Percentiles rank a stretch among this genome's conserved stretches.
These are phyloP conservation scores for Andrena dorsata DNA, from an alignment of 2,888 invertebrate genomes.

Conservation along the genomic window DNA sequence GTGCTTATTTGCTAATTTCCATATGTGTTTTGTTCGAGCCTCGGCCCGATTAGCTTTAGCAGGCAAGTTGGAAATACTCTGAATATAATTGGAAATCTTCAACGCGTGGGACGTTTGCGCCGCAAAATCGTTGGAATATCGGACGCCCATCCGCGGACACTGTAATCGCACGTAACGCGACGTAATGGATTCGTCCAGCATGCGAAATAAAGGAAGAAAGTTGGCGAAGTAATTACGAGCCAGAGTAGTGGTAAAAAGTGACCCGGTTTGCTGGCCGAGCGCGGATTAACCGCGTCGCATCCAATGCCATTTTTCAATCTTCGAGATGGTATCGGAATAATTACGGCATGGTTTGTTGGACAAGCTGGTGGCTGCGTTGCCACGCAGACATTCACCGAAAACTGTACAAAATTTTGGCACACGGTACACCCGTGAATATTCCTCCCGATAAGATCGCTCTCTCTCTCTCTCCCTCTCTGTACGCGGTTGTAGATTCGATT, in stretches of 20 bases:
- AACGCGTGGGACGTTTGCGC: no score
- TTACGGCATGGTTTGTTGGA: slow-evolving; percentile 44
- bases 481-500: slow-evolving; percentile 45
- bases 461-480: no score
- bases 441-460: slow-evolving; percentile 50
- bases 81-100: no score
- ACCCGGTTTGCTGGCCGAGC: not conserved
- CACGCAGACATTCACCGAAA: slow-evolving; percentile 37
- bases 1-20: not conserved
- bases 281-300: slow-evolving; percentile 11
- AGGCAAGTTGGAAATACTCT: no score
- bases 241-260: slow-evolving; percentile 8
- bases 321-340: slow-evolving; percentile 44
- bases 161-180: no score
- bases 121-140: no score
- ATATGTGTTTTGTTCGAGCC: no score
- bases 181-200: not conserved
- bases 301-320: slow-evolving; percentile 28
- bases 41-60: no score
- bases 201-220: not conserved
- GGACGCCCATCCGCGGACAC: no score
- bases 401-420: slow-evolving; percentile 46
- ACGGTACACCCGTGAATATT: slow-evolving; percentile 29
- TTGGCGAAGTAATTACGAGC: not conserved
- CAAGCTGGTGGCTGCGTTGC: slow-evolving; percentile 43